Conservation (phyloP, 2,113 vertebrate species). For the Geococcyx californianus region DNA sequence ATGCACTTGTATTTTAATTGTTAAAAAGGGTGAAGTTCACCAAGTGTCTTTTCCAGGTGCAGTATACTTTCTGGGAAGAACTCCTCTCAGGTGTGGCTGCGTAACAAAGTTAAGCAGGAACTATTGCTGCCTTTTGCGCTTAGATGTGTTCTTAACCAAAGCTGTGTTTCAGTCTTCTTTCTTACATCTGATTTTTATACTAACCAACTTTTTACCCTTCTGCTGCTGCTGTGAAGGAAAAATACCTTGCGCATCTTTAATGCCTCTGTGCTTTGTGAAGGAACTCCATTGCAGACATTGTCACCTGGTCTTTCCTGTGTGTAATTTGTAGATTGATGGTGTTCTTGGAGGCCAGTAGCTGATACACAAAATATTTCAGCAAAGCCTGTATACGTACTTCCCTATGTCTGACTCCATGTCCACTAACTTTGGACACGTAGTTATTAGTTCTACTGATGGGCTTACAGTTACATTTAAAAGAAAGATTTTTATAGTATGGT, state of each 20-base stretch:
- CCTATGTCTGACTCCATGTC: not conserved
- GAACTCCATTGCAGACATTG: not conserved
- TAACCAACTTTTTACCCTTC: not conserved
- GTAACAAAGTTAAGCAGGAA: not conserved
- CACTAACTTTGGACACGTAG: not conserved
- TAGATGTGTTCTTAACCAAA: not conserved
- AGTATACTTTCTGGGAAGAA: not conserved
- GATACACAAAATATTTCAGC: not conserved
- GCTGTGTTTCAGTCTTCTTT: not conserved
- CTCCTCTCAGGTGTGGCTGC: not conserved
- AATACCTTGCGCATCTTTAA: not conserved
- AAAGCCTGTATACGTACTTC: fast-evolving
- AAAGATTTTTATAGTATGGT: not conserved
- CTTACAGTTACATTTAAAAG: not conserved
- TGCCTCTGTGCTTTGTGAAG: not conserved
- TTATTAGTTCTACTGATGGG: not conserved
- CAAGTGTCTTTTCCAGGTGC: not conserved
- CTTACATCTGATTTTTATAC: not conserved
- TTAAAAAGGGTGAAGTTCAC: not conserved
- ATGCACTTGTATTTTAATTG: not conserved
- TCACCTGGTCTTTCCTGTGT: not conserved
- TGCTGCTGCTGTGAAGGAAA: not conserved
- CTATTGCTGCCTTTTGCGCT: not conserved
- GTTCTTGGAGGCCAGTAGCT: not conserved
- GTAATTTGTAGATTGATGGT: not conserved